Evolutionary conservation across 2,797 vertebrate species (phyloP).

Genomic region (Telmatherina bonti): DNA sequence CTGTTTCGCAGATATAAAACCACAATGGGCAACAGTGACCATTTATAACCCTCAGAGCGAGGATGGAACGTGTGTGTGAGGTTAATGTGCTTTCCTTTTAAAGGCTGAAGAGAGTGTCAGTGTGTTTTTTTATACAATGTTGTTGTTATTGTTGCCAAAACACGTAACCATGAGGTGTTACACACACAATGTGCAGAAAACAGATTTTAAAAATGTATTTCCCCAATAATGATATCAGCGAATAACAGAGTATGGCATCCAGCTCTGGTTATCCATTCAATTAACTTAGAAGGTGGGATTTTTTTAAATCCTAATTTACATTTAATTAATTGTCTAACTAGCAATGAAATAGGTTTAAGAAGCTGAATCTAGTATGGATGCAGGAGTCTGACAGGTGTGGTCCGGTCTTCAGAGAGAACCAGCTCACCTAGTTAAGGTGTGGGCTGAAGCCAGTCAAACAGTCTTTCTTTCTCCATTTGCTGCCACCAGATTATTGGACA

Average conservation of each 20-base stretch:
- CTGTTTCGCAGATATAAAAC: background rate
- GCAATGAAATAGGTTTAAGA: background rate
- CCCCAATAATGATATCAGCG: background rate
- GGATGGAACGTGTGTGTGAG: background rate
- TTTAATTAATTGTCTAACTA: constrained; percentile 15
- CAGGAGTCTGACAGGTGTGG: background rate
- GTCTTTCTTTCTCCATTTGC: constrained; percentile 3
- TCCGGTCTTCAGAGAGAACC: background rate
- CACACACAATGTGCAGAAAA: too few relatives aligned
- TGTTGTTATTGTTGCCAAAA: background rate
- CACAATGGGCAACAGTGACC: background rate
- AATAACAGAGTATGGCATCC: background rate
- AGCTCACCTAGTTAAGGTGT: background rate
- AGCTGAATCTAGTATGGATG: background rate
- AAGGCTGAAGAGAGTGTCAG: background rate
- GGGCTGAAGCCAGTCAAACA: constrained; percentile 4
- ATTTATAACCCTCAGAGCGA: background rate
- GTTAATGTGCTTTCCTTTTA: background rate
- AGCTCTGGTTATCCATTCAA: background rate
- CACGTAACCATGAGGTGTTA: background rate
- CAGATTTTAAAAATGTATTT: background rate
- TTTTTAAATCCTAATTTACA: background rate
- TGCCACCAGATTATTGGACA: background rate
- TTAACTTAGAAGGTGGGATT: background rate
- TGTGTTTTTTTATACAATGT: background rate